Evolutionary conservation across 2,888 invertebrate genomes (phyloP).

Genomic region (Ophonus ardosiacus): DNA sequence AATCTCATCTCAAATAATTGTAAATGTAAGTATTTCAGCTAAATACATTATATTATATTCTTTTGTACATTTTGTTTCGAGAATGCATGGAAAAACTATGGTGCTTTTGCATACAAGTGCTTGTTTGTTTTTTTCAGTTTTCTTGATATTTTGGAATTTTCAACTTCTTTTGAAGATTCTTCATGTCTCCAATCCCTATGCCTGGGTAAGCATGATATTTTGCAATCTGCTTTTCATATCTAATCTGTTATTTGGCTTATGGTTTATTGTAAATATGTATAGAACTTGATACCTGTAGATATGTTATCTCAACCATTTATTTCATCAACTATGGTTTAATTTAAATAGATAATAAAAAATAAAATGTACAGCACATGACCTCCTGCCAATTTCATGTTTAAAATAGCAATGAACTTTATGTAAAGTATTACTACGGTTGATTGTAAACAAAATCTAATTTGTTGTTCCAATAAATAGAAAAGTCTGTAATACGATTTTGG

Average conservation of each 20-base stretch:
- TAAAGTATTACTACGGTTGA: no score
- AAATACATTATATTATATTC: neutral
- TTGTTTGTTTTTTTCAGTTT: constrained; percentile 62
- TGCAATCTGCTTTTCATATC: constrained; percentile 46
- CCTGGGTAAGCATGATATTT: constrained; percentile 73
- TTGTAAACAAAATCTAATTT: no score
- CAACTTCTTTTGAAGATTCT: constrained; percentile 68
- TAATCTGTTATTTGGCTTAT: constrained; percentile 48
- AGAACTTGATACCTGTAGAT: constrained; percentile 27
- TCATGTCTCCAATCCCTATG: constrained; percentile 75
- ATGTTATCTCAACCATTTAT: constrained; percentile 35
- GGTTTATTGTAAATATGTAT: constrained; percentile 41
- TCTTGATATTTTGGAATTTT: constrained; percentile 64
- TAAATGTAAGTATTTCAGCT: constrained; percentile 41
- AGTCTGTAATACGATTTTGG: no score
- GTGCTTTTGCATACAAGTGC: constrained; percentile 57
- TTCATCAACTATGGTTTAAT: constrained; percentile 2
- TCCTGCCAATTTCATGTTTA: no score
- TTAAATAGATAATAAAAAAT: neutral
- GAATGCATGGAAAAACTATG: constrained; percentile 29
- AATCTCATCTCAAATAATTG: constrained; percentile 11
- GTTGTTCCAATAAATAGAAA: no score
- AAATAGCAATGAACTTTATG: no score
- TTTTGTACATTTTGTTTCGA: constrained; percentile 21
- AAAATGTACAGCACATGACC: no score